Conservation (phyloP, 2,113 vertebrate genomes). For the Gopherus evgoodei region DNA sequence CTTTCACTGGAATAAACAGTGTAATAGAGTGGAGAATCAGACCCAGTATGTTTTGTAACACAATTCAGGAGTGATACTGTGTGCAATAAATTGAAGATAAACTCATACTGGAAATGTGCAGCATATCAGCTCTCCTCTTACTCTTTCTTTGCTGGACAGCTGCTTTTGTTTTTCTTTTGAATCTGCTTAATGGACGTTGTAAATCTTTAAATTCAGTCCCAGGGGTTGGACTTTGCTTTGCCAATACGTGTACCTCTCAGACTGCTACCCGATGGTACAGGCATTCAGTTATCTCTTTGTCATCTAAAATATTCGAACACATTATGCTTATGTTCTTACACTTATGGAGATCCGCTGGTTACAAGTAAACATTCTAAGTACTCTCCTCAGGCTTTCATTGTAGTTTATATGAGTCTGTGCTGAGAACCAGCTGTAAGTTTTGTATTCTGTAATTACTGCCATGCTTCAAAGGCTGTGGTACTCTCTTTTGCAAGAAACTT, state of each 20-base stretch:
- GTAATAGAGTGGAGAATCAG: background rate
- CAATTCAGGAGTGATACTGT: background rate
- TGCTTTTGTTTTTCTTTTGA: background rate
- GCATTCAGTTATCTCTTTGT: background rate
- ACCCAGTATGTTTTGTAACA: background rate
- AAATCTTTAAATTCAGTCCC: background rate
- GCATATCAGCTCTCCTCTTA: background rate
- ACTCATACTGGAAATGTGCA: background rate
- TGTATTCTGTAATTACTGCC: background rate
- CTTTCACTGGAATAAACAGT: background rate
- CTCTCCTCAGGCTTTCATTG: background rate
- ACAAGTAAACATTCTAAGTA: background rate
- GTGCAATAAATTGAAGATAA: background rate
- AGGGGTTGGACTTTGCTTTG: background rate
- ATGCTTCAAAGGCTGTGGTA: background rate
- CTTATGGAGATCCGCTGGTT: background rate
- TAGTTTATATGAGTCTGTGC: background rate
- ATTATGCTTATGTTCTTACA: background rate
- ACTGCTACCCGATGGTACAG: background rate
- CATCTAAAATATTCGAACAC: background rate
- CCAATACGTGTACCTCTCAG: accelerated
- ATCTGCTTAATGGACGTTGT: background rate
- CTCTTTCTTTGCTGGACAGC: background rate
- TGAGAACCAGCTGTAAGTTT: background rate
- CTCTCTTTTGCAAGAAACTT: accelerated